Conservation (phyloP, 2,888 invertebrate species). For the Encarsia formosa region DNA sequence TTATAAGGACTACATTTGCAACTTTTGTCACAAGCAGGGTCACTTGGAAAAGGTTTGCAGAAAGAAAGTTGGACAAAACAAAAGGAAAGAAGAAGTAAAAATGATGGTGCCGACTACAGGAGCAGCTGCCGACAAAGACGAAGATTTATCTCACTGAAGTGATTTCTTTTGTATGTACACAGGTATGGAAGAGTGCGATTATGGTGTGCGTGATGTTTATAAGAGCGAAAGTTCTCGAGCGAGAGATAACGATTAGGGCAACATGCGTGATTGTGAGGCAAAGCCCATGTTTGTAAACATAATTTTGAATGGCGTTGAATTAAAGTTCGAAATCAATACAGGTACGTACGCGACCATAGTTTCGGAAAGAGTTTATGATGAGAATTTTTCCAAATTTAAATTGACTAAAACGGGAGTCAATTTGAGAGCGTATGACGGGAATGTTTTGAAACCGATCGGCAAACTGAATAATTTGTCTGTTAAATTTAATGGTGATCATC, state of each 20-base stretch:
- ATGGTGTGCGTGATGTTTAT: not conserved
- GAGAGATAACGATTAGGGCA: not conserved
- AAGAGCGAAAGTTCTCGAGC: too few species aligned
- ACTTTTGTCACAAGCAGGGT: not conserved
- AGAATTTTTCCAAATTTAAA: not conserved
- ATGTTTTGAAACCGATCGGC: slow-evolving; percentile 11
- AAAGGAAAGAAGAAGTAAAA: too few species aligned
- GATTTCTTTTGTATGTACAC: not conserved
- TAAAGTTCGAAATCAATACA: slow-evolving; percentile 5
- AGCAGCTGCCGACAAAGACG: too few species aligned
- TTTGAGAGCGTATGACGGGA: slow-evolving; percentile 10
- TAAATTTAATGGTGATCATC: slow-evolving; percentile 1
- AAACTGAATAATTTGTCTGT: slow-evolving; percentile 9
- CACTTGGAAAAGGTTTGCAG: not conserved
- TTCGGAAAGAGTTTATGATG: slow-evolving; percentile 15
- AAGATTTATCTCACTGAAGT: not conserved
- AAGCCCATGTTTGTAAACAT: not conserved
- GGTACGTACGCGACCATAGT: slow-evolving; percentile 16
- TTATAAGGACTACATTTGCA: not conserved
- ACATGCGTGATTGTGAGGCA: too few species aligned
- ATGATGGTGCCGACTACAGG: too few species aligned
- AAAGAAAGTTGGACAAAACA: too few species aligned
- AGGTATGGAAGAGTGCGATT: not conserved
- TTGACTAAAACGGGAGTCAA: too few species aligned
- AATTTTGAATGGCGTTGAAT: not conserved